These are phyloP conservation scores for Unio delphinus DNA, from an alignment of 2,888 invertebrate species.

Conservation along the genomic window DNA sequence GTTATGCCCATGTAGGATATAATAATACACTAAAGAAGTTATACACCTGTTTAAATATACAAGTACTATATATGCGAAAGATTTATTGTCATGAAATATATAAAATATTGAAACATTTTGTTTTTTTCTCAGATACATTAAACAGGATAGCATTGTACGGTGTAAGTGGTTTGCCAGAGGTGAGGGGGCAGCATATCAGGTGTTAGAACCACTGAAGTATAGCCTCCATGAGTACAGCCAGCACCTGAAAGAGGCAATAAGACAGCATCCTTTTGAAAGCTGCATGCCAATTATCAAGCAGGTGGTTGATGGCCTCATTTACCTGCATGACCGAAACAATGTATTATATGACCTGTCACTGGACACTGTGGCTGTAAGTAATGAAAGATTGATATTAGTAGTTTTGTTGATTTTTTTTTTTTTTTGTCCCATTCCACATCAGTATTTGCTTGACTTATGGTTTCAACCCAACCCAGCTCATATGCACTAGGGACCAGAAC, in stretches of 20 bases:
- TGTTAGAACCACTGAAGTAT: conserved; percentile 37
- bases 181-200: conserved; percentile 24
- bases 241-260: conserved; percentile 16
- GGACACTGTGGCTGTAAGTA: conserved; percentile 50
- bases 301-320: conserved; percentile 44
- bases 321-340: conserved; percentile 38
- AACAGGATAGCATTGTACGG: conserved; percentile 14
- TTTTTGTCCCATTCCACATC: too few species aligned
- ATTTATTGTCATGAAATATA: too few species aligned
- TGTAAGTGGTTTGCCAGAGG: conserved; percentile 31
- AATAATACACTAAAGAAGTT: too few species aligned
- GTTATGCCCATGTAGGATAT: too few species aligned
- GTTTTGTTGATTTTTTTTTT: too few species aligned
- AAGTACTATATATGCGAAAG: too few species aligned
- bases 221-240: conserved; percentile 26
- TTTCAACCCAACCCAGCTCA: too few species aligned
- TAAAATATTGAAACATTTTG: too few species aligned
- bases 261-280: conserved; percentile 18
- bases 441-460: too few species aligned
- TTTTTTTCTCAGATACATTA: conserved; percentile 18
- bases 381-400: too few species aligned
- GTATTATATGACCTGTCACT: conserved; percentile 51
- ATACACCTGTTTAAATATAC: too few species aligned
- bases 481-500: too few species aligned
- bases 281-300: conserved; percentile 24